Evolutionary conservation across 2,113 vertebrate species (phyloP).

Genomic region (Grus americana): DNA sequence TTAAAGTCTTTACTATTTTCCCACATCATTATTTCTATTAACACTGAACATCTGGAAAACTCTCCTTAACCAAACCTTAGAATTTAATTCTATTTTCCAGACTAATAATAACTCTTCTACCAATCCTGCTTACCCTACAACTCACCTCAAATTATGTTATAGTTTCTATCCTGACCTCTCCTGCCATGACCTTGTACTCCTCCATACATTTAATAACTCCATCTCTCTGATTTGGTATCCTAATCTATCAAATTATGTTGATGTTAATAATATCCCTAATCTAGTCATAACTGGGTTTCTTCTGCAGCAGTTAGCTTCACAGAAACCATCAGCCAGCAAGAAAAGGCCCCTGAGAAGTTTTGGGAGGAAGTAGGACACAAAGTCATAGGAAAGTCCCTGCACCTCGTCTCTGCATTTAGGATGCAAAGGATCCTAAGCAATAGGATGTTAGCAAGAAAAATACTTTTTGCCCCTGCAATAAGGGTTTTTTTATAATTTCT

Average conservation of each 20-base stretch:
- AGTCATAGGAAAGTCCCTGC: neutral
- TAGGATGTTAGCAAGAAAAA: neutral
- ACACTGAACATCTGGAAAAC: constrained; percentile 9
- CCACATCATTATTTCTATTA: constrained; percentile 37
- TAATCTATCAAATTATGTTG: neutral
- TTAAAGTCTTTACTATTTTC: neutral
- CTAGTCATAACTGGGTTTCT: neutral
- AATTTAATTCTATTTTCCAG: neutral
- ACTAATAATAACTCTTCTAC: neutral
- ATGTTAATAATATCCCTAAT: neutral
- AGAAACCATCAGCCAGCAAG: neutral
- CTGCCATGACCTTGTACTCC: neutral
- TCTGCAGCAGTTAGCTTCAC: neutral
- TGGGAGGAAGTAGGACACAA: neutral
- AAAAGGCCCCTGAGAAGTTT: neutral
- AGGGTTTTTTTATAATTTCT: neutral
- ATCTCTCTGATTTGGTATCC: neutral
- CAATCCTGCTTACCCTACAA: neutral
- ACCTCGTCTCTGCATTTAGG: neutral
- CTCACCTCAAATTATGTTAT: neutral
- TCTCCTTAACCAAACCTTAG: neutral
- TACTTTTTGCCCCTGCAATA: neutral
- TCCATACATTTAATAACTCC: neutral
- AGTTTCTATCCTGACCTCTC: neutral
- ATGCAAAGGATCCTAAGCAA: neutral